Evolutionary conservation across 2,888 invertebrate species (phyloP).

Genomic region (Nephrotoma flavescens): DNA sequence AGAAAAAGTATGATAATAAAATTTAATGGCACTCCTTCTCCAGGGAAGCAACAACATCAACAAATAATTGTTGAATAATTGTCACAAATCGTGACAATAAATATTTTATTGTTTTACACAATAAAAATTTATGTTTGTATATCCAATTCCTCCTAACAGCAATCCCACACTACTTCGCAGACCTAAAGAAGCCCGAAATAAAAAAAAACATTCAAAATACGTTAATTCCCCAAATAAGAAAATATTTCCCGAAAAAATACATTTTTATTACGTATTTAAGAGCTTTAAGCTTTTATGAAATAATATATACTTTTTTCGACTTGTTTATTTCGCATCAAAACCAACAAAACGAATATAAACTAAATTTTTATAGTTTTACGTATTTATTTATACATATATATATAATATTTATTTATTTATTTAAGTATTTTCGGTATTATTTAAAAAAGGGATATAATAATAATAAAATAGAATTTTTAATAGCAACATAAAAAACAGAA

Average conservation of each 20-base stretch:
- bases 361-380: neutral
- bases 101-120: neutral
- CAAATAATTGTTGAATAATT: too few species aligned
- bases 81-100: neutral
- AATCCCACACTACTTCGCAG: too few species aligned
- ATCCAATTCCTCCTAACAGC: too few species aligned
- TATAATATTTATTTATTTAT: neutral
- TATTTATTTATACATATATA: neutral
- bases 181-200: neutral
- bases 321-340: neutral
- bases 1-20: too few species aligned
- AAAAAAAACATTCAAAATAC: neutral
- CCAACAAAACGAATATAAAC: neutral
- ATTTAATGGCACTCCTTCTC: too few species aligned
- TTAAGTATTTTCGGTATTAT: neutral
- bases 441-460: neutral
- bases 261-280: neutral
- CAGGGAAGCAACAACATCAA: too few species aligned
- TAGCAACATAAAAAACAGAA: neutral
- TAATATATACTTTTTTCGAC: neutral
- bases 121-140: neutral
- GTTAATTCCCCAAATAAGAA: neutral
- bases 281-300: neutral
- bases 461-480: neutral
- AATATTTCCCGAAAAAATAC: neutral